These are phyloP conservation scores for Axis porcinus DNA, from an alignment of 2,113 vertebrate species.

Conservation along the genomic window DNA sequence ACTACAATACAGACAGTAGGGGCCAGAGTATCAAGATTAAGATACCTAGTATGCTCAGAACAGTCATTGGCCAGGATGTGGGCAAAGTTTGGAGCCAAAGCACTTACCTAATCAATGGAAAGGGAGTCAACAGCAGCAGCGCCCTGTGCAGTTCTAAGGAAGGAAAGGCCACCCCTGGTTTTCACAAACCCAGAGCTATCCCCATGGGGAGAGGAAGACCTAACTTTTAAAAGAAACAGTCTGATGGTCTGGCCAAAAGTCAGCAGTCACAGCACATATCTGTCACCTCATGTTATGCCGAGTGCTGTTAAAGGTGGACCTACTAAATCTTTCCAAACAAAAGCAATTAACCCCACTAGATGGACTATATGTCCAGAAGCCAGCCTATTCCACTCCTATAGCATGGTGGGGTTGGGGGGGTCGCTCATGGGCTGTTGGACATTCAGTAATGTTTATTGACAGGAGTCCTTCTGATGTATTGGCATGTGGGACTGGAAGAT, in stretches of 20 bases:
- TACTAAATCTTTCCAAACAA: not conserved
- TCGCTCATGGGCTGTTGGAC: not conserved
- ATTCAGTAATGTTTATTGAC: not conserved
- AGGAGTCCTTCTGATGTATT: not conserved
- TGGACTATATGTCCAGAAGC: not conserved
- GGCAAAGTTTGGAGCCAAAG: not conserved
- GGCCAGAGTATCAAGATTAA: not conserved
- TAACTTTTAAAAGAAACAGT: not conserved
- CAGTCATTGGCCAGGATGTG: not conserved
- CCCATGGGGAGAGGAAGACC: not conserved
- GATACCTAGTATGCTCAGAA: not conserved
- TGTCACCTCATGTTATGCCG: not conserved
- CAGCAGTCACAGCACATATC: not conserved
- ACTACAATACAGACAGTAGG: not conserved
- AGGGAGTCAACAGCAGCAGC: not conserved
- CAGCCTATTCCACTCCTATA: not conserved
- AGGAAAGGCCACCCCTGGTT: not conserved
- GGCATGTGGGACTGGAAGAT: not conserved
- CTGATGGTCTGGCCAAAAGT: not conserved
- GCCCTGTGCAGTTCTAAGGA: not conserved
- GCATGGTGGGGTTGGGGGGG: not conserved
- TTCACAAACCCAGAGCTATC: not conserved
- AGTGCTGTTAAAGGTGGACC: not conserved
- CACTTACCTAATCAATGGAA: not conserved
- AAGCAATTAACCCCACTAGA: not conserved